Evolutionary conservation across 2,113 vertebrate genomes (phyloP).

Genomic region (Salminus brasiliensis): DNA sequence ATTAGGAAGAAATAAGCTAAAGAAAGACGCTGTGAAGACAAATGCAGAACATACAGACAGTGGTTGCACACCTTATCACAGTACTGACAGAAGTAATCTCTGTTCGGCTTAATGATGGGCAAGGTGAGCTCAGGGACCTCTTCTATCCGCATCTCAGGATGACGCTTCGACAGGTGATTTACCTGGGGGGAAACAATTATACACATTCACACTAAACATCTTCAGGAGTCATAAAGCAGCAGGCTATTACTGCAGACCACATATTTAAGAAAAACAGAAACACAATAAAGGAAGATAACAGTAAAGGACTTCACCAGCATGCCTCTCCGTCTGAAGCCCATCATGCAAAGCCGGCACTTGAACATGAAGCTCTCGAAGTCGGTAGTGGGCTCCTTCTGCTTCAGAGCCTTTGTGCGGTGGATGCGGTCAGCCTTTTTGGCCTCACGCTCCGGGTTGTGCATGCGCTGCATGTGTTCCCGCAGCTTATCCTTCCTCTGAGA

Average conservation of each 20-base stretch:
- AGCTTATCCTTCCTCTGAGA: conserved; percentile 94
- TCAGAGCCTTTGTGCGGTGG: conserved; percentile 91
- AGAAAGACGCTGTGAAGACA: background rate
- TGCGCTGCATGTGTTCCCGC: conserved; percentile 97
- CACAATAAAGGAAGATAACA: background rate
- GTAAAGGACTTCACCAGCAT: conserved; percentile 87
- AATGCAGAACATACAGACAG: too few species aligned
- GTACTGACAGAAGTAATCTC: conserved; percentile 98
- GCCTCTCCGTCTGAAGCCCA: conserved; percentile 95
- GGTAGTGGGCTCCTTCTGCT: conserved; percentile 88
- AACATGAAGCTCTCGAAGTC: conserved; percentile 98
- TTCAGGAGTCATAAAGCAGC: too few species aligned
- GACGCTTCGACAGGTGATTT: conserved; percentile 97
- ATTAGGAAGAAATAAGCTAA: background rate
- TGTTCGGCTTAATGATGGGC: conserved; percentile 98
- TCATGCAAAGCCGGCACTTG: conserved; percentile 97
- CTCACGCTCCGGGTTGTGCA: conserved; percentile 97
- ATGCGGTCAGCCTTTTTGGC: conserved; percentile 93
- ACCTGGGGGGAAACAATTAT: conserved; percentile 75
- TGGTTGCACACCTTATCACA: conserved; percentile 88
- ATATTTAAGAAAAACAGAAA: background rate
- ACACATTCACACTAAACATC: background rate
- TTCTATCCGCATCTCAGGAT: conserved; percentile 97
- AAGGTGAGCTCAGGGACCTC: conserved; percentile 96
- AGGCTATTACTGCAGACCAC: background rate